Percentiles rank a stretch among this genome's conserved stretches.
These are phyloP conservation scores for Cacatua alba DNA, from an alignment of 2,113 vertebrate genomes.

Conservation along the genomic window DNA sequence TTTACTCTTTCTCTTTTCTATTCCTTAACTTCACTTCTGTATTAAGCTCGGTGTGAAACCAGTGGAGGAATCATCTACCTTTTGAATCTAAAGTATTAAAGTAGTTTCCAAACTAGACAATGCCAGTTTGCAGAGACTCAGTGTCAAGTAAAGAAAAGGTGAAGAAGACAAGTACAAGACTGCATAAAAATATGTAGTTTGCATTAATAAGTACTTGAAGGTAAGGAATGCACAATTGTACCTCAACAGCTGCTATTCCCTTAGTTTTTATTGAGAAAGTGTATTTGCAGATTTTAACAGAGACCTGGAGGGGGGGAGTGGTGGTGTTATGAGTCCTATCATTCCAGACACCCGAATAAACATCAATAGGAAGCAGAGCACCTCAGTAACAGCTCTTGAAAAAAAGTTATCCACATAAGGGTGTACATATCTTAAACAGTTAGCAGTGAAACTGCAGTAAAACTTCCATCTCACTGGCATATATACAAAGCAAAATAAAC, in stretches of 20 bases:
- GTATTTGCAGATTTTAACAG: background rate
- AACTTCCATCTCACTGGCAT: background rate
- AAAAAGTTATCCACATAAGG: background rate
- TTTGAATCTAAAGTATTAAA: background rate
- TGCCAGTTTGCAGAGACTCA: background rate
- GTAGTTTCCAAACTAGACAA: background rate
- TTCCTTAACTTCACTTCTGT: background rate
- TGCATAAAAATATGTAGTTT: background rate
- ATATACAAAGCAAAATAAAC: background rate
- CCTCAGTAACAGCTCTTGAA: background rate
- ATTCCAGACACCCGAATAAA: background rate
- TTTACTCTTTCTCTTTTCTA: background rate
- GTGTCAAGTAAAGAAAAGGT: background rate
- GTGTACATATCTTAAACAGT: background rate
- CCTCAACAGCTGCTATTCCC: background rate
- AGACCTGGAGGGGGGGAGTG: background rate
- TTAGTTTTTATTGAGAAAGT: background rate
- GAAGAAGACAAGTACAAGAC: background rate
- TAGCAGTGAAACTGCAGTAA: background rate
- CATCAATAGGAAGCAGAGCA: background rate
- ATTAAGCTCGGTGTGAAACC: background rate
- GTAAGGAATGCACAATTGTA: background rate
- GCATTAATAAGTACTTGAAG: background rate
- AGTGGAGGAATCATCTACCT: background rate
- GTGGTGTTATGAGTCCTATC: background rate